phyloP scores from a whole-genome alignment of 2,888 invertebrate genomes.

The Mermis nigrescens region DNA sequence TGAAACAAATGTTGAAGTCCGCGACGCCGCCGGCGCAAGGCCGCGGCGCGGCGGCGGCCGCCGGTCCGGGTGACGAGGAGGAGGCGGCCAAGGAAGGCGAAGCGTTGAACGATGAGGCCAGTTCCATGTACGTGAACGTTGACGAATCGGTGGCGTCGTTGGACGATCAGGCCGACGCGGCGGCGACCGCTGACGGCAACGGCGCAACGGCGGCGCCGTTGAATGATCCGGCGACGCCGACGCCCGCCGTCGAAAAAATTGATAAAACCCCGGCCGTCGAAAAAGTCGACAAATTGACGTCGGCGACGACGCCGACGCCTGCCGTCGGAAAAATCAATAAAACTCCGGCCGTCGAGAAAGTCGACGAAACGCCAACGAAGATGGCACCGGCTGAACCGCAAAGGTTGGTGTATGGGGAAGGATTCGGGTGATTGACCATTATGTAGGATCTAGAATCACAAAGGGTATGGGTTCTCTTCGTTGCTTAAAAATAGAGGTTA shows the following conservation, averaged over 20 bases:
- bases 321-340: neutral
- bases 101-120: constrained; percentile 3
- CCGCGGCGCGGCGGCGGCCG: neutral
- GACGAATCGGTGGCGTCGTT: neutral
- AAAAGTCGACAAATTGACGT: neutral
- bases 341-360: neutral
- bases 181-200: constrained; percentile 11
- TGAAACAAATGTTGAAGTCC: neutral
- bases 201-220: no score
- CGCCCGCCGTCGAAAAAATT: neutral
- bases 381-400: neutral
- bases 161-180: constrained; percentile 1
- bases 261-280: neutral
- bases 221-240: neutral
- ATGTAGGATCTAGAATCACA: no score
- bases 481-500: no score
- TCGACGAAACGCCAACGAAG: no score
- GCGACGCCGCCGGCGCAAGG: neutral
- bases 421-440: neutral
- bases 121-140: constrained; percentile 5
- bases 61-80: neutral
- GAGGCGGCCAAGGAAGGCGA: neutral
- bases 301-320: neutral
- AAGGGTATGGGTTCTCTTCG: no score
- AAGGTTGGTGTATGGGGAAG: neutral